Evolutionary conservation across 2,888 invertebrate species (phyloP).

Genomic region (Gastracanthus pulcherrimus): DNA sequence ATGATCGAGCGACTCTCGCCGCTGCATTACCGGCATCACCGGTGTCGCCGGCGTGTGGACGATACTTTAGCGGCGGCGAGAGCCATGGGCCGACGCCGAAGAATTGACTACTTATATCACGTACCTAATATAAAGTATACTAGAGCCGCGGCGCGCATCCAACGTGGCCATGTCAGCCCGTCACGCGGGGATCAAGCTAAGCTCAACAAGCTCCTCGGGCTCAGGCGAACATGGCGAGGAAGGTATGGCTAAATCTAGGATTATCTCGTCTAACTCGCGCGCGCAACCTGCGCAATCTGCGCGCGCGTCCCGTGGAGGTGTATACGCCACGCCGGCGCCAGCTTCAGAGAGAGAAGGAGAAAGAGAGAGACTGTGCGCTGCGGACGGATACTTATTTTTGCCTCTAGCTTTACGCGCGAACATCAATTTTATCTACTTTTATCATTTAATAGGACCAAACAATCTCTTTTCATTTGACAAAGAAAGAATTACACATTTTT

Average conservation of each 20-base stretch:
- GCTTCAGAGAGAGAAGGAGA: background rate
- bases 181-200: conserved; percentile 73
- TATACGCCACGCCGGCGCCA: background rate
- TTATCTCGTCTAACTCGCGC: conserved; percentile 68
- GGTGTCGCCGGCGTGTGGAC: background rate
- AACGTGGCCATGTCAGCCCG: conserved; percentile 66
- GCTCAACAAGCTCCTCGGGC: conserved; percentile 69
- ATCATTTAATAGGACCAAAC: too few species aligned
- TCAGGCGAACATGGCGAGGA: conserved; percentile 68
- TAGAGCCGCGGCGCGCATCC: conserved; percentile 43
- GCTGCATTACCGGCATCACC: too few species aligned
- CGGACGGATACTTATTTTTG: too few species aligned
- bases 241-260: conserved; percentile 68
- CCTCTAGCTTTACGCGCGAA: too few species aligned
- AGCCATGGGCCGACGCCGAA: background rate
- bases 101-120: background rate
- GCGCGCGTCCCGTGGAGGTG: background rate
- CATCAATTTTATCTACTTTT: too few species aligned
- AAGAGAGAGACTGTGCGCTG: background rate
- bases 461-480: too few species aligned
- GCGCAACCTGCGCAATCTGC: conserved; percentile 6
- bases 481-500: too few species aligned
- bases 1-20: background rate
- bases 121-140: conserved; percentile 24
- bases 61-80: too few species aligned